These are phyloP conservation scores for Varanus salvator DNA, from an alignment of 2,113 vertebrate species.

Conservation along the genomic window DNA sequence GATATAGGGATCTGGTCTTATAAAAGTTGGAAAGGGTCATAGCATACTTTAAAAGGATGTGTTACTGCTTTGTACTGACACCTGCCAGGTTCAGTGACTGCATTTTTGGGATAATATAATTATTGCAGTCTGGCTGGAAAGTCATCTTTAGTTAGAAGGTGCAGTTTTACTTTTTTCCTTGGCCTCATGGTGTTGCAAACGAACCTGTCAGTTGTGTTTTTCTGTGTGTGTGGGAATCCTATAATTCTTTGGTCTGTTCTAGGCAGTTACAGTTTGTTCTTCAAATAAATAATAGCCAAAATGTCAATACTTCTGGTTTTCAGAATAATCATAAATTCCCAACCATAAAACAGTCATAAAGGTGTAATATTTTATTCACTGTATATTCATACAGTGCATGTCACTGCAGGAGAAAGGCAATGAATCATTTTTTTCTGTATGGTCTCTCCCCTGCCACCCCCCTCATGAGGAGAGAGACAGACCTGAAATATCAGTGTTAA, in stretches of 20 bases:
- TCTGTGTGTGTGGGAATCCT: slow-evolving; percentile 41
- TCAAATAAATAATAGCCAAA: slow-evolving; percentile 77
- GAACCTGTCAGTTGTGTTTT: slow-evolving; percentile 56
- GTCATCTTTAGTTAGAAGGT: slow-evolving; percentile 47
- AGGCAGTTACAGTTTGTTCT: slow-evolving; percentile 76
- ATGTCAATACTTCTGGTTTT: slow-evolving; percentile 78
- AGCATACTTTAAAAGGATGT: slow-evolving; percentile 24
- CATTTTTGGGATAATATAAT: slow-evolving; percentile 14
- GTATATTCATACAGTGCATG: slow-evolving; percentile 73
- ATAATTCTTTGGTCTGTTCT: slow-evolving; percentile 61
- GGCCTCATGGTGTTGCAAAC: slow-evolving; percentile 38
- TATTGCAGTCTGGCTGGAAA: background rate
- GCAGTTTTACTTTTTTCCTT: slow-evolving; percentile 57
- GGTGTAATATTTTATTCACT: slow-evolving; percentile 74
- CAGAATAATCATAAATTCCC: slow-evolving; percentile 78
- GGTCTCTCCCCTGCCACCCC: slow-evolving; percentile 30
- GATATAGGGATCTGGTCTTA: slow-evolving; percentile 61
- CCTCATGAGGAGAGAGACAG: slow-evolving; percentile 47
- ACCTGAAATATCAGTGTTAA: slow-evolving; percentile 71
- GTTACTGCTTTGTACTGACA: slow-evolving; percentile 15
- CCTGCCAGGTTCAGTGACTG: slow-evolving; percentile 32
- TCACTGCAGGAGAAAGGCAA: slow-evolving; percentile 72
- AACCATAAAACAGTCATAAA: slow-evolving; percentile 77
- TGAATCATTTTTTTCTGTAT: slow-evolving; percentile 70
- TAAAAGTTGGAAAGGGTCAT: slow-evolving; percentile 57